Evolutionary conservation across 2,888 invertebrate species (phyloP).

Genomic region (Apamea sordens): DNA sequence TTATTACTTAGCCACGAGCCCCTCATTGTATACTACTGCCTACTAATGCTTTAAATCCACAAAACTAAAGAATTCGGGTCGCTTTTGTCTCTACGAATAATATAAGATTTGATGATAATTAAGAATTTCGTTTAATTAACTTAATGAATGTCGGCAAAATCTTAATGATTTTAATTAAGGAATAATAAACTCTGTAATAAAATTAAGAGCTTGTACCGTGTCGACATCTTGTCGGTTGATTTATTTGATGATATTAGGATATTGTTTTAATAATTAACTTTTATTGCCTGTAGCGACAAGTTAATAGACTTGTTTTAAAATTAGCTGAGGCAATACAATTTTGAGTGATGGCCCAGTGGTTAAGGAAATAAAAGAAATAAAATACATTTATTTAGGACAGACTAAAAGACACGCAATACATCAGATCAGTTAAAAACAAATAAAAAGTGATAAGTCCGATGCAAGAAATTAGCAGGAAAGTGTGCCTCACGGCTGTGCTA

Average conservation of each 20-base stretch:
- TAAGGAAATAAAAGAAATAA: too few relatives aligned
- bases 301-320: neutral
- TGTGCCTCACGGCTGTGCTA: too few relatives aligned
- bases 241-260: slow-evolving; percentile 29
- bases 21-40: neutral
- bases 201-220: slow-evolving; percentile 48
- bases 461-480: too few relatives aligned
- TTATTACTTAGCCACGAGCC: neutral
- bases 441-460: too few relatives aligned
- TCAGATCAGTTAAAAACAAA: too few relatives aligned
- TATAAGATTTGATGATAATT: slow-evolving; percentile 51
- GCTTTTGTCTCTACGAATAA: slow-evolving; percentile 47
- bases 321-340: neutral
- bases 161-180: slow-evolving; percentile 58
- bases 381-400: too few relatives aligned
- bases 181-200: slow-evolving; percentile 49
- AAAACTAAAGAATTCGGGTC: slow-evolving; percentile 40
- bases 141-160: slow-evolving; percentile 53
- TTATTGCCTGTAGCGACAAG: neutral
- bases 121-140: slow-evolving; percentile 61
- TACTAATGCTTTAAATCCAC: slow-evolving; percentile 27
- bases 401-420: too few relatives aligned
- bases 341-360: neutral
- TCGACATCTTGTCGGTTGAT: slow-evolving; percentile 36
- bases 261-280: slow-evolving; percentile 12